These are phyloP conservation scores for Diadegma fenestrale DNA, from an alignment of 2,888 invertebrate species.

Conservation along the genomic window DNA sequence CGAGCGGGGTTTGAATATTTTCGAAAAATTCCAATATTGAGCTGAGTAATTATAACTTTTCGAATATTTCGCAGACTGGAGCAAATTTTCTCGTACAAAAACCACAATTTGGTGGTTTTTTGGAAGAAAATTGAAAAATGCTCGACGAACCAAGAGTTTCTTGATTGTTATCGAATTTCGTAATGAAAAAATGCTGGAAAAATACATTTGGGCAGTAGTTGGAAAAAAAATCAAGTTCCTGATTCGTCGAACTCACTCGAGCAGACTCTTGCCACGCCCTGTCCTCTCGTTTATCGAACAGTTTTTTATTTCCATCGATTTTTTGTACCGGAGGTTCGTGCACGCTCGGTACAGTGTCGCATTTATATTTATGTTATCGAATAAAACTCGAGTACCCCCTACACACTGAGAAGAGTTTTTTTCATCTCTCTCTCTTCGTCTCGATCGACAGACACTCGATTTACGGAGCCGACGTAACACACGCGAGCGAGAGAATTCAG, in stretches of 20 bases:
- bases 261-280: constrained; percentile 32
- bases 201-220: not conserved
- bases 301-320: constrained; percentile 42
- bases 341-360: constrained; percentile 51
- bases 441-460: constrained; percentile 57
- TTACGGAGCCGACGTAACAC: constrained; percentile 47
- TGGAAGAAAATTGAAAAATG: not conserved
- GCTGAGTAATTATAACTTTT: not conserved
- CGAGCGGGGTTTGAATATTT: not conserved
- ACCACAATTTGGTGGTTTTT: not conserved
- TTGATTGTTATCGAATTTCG: not conserved
- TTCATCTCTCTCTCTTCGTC: constrained; percentile 6
- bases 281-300: constrained; percentile 31
- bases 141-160: not conserved
- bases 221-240: constrained; percentile 5
- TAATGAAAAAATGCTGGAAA: not conserved
- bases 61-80: not conserved
- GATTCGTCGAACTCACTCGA: constrained; percentile 1
- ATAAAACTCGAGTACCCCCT: constrained; percentile 48
- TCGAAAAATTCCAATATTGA: not conserved
- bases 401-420: constrained; percentile 20
- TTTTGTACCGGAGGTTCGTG: constrained; percentile 41
- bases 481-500: constrained; percentile 36
- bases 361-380: constrained; percentile 61
- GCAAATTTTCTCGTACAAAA: too few relatives aligned